Base-by-base conservation (phyloP, 2,113 vertebrate species). In the Ophthalmolycus amberensis region DNA sequence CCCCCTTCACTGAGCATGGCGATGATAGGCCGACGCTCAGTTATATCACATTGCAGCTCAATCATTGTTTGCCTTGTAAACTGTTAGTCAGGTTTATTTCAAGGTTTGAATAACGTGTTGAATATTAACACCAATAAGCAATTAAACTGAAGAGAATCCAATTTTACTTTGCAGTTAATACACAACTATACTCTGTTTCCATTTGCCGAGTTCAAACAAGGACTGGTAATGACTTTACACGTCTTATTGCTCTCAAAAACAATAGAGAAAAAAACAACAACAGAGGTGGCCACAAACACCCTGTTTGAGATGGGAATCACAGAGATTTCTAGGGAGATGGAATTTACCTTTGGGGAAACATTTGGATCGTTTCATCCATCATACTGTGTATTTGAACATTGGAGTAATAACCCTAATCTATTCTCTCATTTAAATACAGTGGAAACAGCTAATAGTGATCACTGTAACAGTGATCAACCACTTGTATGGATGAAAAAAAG, bases 121-220 rank as follows among this genome's bases (percentile, higher is more conserved):
- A 71, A 80, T 71, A 83, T 76, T 79, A 52, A 80, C 44, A 3
- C 0, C 9, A 14, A 70, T 67, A 25, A 77, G 76, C 78, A 50
- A 83, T 73, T 79, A n/a, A 22, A 27, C n/a, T 9, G 48, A 46
- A 60, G 38, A 63, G 7, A 5, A 74, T n/a, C 25, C 1, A 40
- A 15, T 50, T 66, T 32, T 3, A 60, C 18, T 46, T 50, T 71
- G 46, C 15, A 14, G 64, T 81, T 66, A 62, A 70, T 67, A 10
- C 18, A n/a, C 9, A 70, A 59, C 42, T 16, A 48, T 3, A 5
- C 6, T 29, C 11, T 5, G 3, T 48, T 64, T 34, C 9, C 20
- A 66, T 48, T 74, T 25, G 16, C 27, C 2, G 15, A n/a, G 14
- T 20, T 15, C 18, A 60, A 42, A 38, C 42, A 25, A 16, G 15